Base-by-base conservation (phyloP, 2,888 invertebrate genomes). In the Nudaria mundana region DNA sequence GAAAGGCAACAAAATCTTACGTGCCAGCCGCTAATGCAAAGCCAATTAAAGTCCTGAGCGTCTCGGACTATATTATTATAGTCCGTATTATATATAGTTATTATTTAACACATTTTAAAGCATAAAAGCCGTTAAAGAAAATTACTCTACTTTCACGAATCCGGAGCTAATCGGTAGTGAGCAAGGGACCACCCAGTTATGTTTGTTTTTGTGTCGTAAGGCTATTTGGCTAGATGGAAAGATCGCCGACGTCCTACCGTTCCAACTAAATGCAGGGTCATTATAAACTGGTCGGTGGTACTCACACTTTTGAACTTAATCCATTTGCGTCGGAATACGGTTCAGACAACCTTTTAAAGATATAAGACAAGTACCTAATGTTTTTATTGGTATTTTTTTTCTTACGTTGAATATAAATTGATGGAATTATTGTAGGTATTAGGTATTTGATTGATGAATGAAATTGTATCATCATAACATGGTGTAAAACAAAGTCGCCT, bases 151-250 rank as follows among this genome's bases (percentile, higher is more conserved):
- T 45, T 49, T 62, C 56, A 55, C 52, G 46, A 64, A 50, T 50
- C 38, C 45, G 56, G 56, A 52, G 46, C 47, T 48, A 48, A 39
- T 39, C 61, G 56, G 52, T 63, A 52, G 57, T 49, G 55, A 52
- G 44, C 45, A 45, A 48, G 40, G 56, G 77, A 72, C 80, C 78
- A 76, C 76, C 77, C 75, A 53, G 68, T 45, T 65, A 58, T 73
- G 68, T 76, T 76, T 76, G 75, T 74, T 76, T 74, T 73, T 70
- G 63, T 68, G 59, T 56, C 48, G 47, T 57, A n/a, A n/a, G n/a
- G n/a, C 53, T 61, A 63, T 66, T 67, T 59, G 55, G 58, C 52
- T 52, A 46, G 48, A 37, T 56, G 56, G 38, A 38, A 54, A 55
- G 63, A 48, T 30, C 53, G 42, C 20, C 56, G 44, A 22, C 48